phyloP scores from a whole-genome alignment of 1,140 invertebrate species.

The Drosophila nannoptera region DNA sequence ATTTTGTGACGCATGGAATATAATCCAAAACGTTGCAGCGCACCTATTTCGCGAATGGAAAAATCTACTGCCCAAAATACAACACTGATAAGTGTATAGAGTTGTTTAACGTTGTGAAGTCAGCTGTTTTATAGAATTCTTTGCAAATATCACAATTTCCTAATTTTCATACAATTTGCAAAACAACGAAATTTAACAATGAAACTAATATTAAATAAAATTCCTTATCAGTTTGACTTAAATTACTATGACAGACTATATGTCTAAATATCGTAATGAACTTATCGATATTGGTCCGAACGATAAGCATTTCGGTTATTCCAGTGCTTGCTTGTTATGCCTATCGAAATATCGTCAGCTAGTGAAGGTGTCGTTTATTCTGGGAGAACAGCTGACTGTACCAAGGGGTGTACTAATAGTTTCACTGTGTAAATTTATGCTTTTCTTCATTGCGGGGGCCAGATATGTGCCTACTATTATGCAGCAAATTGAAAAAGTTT shows the following conservation, averaged over 20 bases:
- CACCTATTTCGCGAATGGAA: slow-evolving; percentile 40
- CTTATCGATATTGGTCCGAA: slow-evolving; percentile 18
- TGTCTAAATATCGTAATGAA: background rate
- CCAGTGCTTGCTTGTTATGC: background rate
- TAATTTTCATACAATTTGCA: background rate
- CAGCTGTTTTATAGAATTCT: slow-evolving; percentile 21
- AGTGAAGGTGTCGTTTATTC: background rate
- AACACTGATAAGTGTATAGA: slow-evolving; percentile 35
- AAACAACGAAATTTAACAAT: background rate
- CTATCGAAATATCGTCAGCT: slow-evolving; percentile 11
- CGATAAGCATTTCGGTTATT: background rate
- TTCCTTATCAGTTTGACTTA: background rate
- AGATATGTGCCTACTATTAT: background rate
- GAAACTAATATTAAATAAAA: background rate
- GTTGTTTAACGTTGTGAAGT: slow-evolving; percentile 17
- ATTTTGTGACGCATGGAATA: slow-evolving; percentile 34
- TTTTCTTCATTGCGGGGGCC: too few species aligned
- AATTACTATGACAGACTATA: background rate
- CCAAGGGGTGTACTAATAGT: too few species aligned
- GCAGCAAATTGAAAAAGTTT: background rate
- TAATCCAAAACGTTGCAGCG: slow-evolving; percentile 47
- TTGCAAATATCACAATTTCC: background rate
- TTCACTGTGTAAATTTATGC: too few species aligned
- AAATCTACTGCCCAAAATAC: slow-evolving; percentile 47
- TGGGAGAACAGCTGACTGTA: slow-evolving; percentile 19